Base-by-base conservation (phyloP, 2,888 invertebrate genomes). In the Pachymerium ferrugineum region DNA sequence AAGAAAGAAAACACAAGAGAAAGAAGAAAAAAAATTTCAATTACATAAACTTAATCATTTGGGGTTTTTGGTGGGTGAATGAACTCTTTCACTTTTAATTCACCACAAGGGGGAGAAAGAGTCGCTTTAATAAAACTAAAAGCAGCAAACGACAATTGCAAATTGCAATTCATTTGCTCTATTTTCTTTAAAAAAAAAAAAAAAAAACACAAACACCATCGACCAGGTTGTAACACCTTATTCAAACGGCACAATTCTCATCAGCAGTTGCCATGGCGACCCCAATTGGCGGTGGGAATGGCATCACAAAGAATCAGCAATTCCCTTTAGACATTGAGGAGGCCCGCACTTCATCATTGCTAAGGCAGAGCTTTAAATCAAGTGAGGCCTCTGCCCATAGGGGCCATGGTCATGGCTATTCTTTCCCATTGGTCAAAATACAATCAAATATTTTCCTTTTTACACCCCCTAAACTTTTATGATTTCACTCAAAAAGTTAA, bases 291-390 rank as follows among this genome's bases (percentile, higher is more conserved):
- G 62, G 62, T 62, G 10, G 28, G 14, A 62, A 28, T 28, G 62
- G 62, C 25, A 62, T 62, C 62, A 62, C 62, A 62, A 62, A 62
- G 62, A 62, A 62, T 62, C 62, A 62, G 62, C 62, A 62, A 62
- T 62, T 62, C 62, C 62, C 62, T 62, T 62, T 25, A 62, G 62
- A 62, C 62, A 62, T 14, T 2, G 62, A 62, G 28, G 62, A 62
- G 62, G 62, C 28, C 62, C 62, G 62, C 62, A 62, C 62, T 62
- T 62, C 62, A 62, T 62, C 62, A 62, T 62, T 62, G 28, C 62
- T 62, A 62, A 62, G 62, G 62, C 62, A 62, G 62, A 28, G 62
- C 62, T 62, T 62, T 62, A 62, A 62, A 62, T 62, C 62, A 62
- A 62, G 62, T 28, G 25, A 28, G 62, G 62, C 62, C 62, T 62